A percentile compares a stretch with the other conserved stretches of the same genome.
Evolutionary conservation across 2,113 vertebrate species (phyloP).

Genomic region (Dromiciops gliroides): DNA sequence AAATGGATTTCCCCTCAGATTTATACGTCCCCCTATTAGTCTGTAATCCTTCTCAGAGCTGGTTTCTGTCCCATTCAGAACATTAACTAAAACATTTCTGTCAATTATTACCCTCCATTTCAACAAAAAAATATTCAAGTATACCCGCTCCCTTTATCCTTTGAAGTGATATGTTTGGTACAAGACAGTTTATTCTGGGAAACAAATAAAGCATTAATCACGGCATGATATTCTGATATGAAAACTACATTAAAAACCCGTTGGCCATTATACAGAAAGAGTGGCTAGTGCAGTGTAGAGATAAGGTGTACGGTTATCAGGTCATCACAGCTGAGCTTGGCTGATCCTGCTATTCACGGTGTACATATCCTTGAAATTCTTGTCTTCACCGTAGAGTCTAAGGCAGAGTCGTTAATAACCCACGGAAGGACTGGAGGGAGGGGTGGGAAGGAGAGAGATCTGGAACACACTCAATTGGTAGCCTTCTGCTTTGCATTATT

Average conservation of each 20-base stretch:
- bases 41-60: not conserved
- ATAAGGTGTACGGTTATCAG: slow-evolving; percentile 39
- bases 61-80: not conserved
- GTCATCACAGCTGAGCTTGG: slow-evolving; percentile 59
- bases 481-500: not conserved
- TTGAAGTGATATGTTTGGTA: slow-evolving; percentile 61
- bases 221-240: slow-evolving; percentile 48
- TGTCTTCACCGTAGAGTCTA: slow-evolving; percentile 56
- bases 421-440: not conserved
- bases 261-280: slow-evolving; percentile 55
- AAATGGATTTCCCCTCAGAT: slow-evolving; percentile 63
- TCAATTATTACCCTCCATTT: slow-evolving; percentile 70
- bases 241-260: slow-evolving; percentile 53
- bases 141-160: slow-evolving; percentile 57
- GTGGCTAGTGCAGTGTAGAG: slow-evolving; percentile 43
- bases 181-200: slow-evolving; percentile 60
- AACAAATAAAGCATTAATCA: slow-evolving; percentile 26
- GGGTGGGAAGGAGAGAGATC: not conserved
- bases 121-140: slow-evolving; percentile 72
- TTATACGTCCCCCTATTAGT: slow-evolving; percentile 61
- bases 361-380: slow-evolving; percentile 53
- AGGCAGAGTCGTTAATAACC: slow-evolving; percentile 72
- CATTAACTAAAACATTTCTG: not conserved
- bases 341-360: not conserved
- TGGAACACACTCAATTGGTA: not conserved